phyloP scores from a whole-genome alignment of 1,140 invertebrate genomes.

The Zaprionus ornatus region DNA sequence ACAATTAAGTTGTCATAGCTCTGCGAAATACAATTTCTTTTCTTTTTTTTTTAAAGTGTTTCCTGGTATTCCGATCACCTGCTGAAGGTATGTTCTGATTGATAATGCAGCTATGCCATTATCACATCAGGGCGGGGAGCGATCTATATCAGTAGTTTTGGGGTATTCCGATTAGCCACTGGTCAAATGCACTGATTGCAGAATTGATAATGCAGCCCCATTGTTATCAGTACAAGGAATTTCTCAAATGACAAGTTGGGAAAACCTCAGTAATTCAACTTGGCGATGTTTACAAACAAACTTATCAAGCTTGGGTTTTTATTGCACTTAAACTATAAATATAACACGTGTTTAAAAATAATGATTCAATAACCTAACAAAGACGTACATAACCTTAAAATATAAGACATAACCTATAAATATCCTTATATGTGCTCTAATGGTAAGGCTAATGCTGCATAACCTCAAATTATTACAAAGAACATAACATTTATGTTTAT shows the following conservation, averaged over 20 bases:
- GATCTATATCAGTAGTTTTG: neutral
- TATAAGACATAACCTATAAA: no score
- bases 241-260: neutral
- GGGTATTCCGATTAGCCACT: conserved; percentile 26
- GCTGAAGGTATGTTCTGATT: neutral
- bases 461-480: neutral
- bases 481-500: no score
- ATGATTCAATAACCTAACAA: no score
- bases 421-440: neutral
- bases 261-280: neutral
- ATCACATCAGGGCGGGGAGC: neutral
- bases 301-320: neutral
- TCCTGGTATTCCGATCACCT: neutral
- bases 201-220: neutral
- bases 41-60: neutral
- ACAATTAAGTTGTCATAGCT: conserved; percentile 15
- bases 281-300: neutral
- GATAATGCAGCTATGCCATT: neutral
- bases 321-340: neutral
- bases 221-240: neutral
- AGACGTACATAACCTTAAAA: no score
- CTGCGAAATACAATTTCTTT: neutral
- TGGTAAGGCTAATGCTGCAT: neutral
- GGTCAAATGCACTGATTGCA: conserved; percentile 10
- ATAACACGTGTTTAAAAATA: no score